These are phyloP conservation scores for Toxonevra muliebris DNA, from an alignment of 2,888 invertebrate species.

Conservation along the genomic window DNA sequence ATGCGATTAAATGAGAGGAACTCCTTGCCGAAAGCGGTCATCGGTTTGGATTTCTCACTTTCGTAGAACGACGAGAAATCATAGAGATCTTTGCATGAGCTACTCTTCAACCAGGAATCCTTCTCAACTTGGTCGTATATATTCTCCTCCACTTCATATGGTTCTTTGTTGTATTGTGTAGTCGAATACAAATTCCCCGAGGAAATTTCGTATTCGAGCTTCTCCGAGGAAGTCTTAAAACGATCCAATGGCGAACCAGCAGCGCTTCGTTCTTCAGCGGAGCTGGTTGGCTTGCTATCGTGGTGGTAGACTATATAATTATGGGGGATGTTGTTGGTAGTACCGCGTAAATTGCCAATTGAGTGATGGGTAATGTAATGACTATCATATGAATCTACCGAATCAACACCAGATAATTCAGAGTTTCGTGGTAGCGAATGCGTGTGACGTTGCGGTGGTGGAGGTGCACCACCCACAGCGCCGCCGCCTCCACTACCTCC, in stretches of 20 bases:
- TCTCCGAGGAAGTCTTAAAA: constrained; percentile 58
- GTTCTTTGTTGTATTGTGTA: constrained; percentile 23
- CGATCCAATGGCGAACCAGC: constrained; percentile 51
- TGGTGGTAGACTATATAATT: constrained; percentile 53
- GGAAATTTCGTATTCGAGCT: constrained; percentile 70
- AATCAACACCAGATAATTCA: constrained; percentile 63
- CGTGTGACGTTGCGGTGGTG: constrained; percentile 47
- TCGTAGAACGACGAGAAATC: constrained; percentile 77
- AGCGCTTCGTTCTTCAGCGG: constrained; percentile 47
- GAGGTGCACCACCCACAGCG: constrained; percentile 3
- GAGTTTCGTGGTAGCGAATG: constrained; percentile 63
- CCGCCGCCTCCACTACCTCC: constrained; percentile 33
- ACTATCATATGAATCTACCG: constrained; percentile 64
- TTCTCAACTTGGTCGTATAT: constrained; percentile 63
- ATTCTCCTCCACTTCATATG: constrained; percentile 53
- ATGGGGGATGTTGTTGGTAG: constrained; percentile 39
- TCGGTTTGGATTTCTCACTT: constrained; percentile 65
- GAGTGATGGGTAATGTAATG: constrained; percentile 62
- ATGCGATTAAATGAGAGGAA: constrained; percentile 66
- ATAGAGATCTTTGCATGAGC: constrained; percentile 83
- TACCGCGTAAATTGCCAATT: constrained; percentile 46
- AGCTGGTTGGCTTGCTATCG: constrained; percentile 49
- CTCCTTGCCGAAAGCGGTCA: constrained; percentile 65
- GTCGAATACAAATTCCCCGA: constrained; percentile 70
- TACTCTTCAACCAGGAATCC: constrained; percentile 77